A percentile compares a stretch with the other conserved stretches of the same genome.
Conservation (phyloP, 1,140 invertebrate genomes). For the Frieseomelitta varia region DNA sequence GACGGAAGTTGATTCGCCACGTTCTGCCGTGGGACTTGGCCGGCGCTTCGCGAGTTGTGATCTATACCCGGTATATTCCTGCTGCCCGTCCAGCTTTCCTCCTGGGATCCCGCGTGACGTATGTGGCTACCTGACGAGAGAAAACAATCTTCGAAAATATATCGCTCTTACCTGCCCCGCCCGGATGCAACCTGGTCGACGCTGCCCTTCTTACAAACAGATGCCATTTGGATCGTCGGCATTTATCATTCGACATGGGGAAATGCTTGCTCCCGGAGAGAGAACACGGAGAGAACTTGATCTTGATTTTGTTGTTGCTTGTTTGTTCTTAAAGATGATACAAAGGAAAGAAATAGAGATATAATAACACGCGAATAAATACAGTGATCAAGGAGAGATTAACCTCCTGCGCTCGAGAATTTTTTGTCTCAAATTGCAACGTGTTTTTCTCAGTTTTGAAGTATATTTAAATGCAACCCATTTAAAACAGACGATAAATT, state of each 20-base stretch:
- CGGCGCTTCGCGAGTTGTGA: slow-evolving; percentile 79
- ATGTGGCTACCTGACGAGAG: slow-evolving; percentile 83
- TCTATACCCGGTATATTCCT: slow-evolving; percentile 78
- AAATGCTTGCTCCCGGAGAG: background rate
- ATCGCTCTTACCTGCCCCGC: slow-evolving; percentile 71
- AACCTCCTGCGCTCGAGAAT: too few species aligned
- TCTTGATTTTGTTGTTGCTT: background rate
- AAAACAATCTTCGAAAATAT: slow-evolving; percentile 83
- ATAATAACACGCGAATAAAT: too few species aligned
- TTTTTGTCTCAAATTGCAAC: too few species aligned
- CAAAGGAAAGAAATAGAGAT: too few species aligned
- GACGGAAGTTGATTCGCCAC: slow-evolving; percentile 82
- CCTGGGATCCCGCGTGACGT: slow-evolving; percentile 79
- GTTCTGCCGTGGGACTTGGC: slow-evolving; percentile 76
- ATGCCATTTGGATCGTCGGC: slow-evolving; percentile 45
- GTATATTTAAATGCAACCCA: too few species aligned
- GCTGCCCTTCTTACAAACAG: slow-evolving; percentile 13
- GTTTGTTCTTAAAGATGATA: too few species aligned
- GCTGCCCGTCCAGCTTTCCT: slow-evolving; percentile 70
- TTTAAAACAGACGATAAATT: too few species aligned
- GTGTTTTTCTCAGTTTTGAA: too few species aligned
- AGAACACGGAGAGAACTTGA: background rate
- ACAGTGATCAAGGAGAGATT: too few species aligned
- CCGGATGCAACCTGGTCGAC: background rate
- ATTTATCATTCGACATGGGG: slow-evolving; percentile 1